Base-by-base conservation (phyloP, 2,888 invertebrate species). In the Torymus tubicola region DNA sequence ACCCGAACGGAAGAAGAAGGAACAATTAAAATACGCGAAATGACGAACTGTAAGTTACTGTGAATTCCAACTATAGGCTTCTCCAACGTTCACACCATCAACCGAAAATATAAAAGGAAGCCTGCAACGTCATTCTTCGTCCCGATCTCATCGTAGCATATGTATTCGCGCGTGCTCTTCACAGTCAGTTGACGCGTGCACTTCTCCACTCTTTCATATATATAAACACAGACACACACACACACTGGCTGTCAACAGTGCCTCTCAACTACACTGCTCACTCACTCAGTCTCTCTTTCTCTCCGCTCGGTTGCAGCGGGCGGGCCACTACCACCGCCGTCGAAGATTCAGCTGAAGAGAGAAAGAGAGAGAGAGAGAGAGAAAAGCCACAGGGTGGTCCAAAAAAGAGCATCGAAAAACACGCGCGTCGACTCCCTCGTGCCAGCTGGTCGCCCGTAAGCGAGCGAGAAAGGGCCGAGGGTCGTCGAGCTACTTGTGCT, bases 191-290 rank as follows among this genome's bases (percentile, higher is more conserved):
- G 18, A 53, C 50, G 67, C 42, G 50, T 63, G 85, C 82, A 57
- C 65, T 21, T 42, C 8, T 42, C 42, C 8, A 42, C 8, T 8
- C 42, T 42, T 8, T 42, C 10, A 5, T 42, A 42, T 42, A 42
- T 42, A 42, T 21, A 31, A 0, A 8, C 42, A 8, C 42, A 42
- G 0, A 42, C 42, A 42, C 2, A 31, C 8, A 8, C 42, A 8
- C 42, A 42, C 8, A 42, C 42, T 42, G 42, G 84, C 86, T 86
- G 86, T 85, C 86, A 85, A 85, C 86, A 87, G 87, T 86, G 86
- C 79, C 84, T 87, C 87, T 86, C 87, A 87, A 87, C 86, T 81
- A 24, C 78, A 68, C 60, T 42, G 42, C 8, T 42, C 42, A 42
- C 42, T 42, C 42, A 8, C 42, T 42, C 42, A 42, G 42, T 8